A percentile compares a stretch with the other conserved stretches of the same genome.
phyloP scores from a whole-genome alignment of 2,113 vertebrate genomes.

The Corynorhinus townsendii region DNA sequence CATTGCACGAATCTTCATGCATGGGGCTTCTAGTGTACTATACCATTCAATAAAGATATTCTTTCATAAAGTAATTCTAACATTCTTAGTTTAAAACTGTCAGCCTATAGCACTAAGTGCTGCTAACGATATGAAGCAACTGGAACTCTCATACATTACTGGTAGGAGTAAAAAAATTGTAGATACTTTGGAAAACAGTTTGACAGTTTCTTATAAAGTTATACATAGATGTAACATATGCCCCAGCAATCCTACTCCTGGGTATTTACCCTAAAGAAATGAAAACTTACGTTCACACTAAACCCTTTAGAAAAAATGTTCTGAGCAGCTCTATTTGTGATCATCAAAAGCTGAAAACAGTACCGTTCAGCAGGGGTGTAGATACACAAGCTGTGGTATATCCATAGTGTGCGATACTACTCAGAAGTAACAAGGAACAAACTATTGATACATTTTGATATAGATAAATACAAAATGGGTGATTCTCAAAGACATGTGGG shows the following conservation, averaged over 20 bases:
- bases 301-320: neutral
- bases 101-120: neutral
- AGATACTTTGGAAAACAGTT: neutral
- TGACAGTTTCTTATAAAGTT: neutral
- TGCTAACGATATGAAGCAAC: neutral
- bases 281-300: neutral
- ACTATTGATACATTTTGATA: neutral
- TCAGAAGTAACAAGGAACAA: neutral
- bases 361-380: neutral
- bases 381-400: neutral
- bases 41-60: neutral
- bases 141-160: neutral
- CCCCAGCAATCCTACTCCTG: neutral
- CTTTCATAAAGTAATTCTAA: neutral
- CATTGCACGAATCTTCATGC: too few species aligned
- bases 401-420: neutral
- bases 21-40: neutral
- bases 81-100: neutral
- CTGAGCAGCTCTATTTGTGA: neutral
- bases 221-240: neutral
- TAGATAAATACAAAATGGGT: neutral
- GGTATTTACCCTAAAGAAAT: neutral
- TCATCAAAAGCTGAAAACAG: neutral
- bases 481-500: neutral
- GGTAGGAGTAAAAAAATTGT: neutral